Evolutionary conservation across 2,888 invertebrate genomes (phyloP), one percentile per base, ranked within the genome.

Genomic region (Amphiduros pacificus): DNA sequence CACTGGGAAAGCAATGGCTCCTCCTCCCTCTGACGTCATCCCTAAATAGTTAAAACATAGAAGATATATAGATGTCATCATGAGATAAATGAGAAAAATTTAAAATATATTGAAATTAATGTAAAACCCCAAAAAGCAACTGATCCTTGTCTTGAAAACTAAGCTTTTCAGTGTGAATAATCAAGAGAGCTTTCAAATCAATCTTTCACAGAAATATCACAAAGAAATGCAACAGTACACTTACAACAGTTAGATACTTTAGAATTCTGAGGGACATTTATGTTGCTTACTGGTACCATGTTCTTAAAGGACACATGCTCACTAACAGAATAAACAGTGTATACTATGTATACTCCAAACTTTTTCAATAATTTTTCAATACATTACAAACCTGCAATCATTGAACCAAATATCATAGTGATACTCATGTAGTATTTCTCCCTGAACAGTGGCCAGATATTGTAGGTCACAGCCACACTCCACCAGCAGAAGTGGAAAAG

Each of bases 1-100:
- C 17, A 59, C 59, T 1, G 59, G 59, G 59, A 59, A 59, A 31
- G 59, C 59, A 4, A 59, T 41, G 2, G 59, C 59, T 14, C 59
- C 59, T 2, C 59, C 59, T 9, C 59, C 59, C 40, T 51, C 52
- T 29, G 52, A 53, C 14, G 59, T 59, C 59, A 53, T 26, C 6
- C 59, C 59, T 59, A 20, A 3, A 3, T 2, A n/a, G n/a, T n/a
- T n/a, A 41, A 5, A 41, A 20, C 3, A 41, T 41, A 9, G 11
- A 41, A 9, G 17, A 41, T 41, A 22, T 22, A 41, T 22, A 41
- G 3, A 41, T 2, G 17, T 36, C 17, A 36, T 36, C 36, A 36
- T 36, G 9, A 17, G 9, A 17, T 17, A 36, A 9, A 14, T 36
- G 17, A 36, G 36, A 9, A 9, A 36, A 14, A 17, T 9, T 36